A percentile compares a stretch with the other conserved stretches of the same genome.
Conservation (phyloP, 1,140 invertebrate genomes). For the Hyposmocoma kahamanoa region DNA sequence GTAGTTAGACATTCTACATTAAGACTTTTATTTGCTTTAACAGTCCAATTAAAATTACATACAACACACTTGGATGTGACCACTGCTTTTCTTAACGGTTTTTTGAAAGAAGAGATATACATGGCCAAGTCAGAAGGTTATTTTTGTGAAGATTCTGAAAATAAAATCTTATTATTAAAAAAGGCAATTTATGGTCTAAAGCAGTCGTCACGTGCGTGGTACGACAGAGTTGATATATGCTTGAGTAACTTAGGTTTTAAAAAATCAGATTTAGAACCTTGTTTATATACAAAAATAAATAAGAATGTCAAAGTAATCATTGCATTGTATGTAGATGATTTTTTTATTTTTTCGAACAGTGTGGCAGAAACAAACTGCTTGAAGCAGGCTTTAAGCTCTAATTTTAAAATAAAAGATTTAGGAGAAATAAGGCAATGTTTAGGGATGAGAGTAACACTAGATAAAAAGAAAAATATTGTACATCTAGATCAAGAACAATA, state of each 20-base stretch:
- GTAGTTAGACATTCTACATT: conserved; percentile 15
- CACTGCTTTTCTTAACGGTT: conserved; percentile 18
- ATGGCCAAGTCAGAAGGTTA: conserved; percentile 13
- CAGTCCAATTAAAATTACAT: conserved; percentile 15
- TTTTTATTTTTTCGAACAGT: conserved; percentile 17
- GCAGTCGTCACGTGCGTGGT: conserved; percentile 17
- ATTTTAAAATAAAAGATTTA: conserved; percentile 20
- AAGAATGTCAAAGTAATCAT: conserved; percentile 16
- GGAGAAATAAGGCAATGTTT: conserved; percentile 16
- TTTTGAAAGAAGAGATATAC: conserved; percentile 16
- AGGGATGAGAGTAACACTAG: conserved; percentile 15
- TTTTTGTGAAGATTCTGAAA: conserved; percentile 6
- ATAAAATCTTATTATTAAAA: conserved; percentile 20
- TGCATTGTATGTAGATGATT: conserved; percentile 20
- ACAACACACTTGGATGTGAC: conserved; percentile 14
- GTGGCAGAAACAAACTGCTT: conserved; percentile 11
- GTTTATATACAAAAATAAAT: conserved; percentile 19
- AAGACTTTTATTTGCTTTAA: conserved; percentile 17
- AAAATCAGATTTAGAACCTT: conserved; percentile 12
- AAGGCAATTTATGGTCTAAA: conserved; percentile 21
- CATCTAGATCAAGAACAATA: conserved; percentile 23
- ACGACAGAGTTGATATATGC: conserved; percentile 17
- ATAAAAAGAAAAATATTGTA: conserved; percentile 15
- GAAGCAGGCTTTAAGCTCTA: conserved; percentile 11
- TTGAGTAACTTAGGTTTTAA: conserved; percentile 15